These are phyloP conservation scores for Tenebrosternarchus preto DNA, from an alignment of 2,113 vertebrate genomes.

Conservation along the genomic window DNA sequence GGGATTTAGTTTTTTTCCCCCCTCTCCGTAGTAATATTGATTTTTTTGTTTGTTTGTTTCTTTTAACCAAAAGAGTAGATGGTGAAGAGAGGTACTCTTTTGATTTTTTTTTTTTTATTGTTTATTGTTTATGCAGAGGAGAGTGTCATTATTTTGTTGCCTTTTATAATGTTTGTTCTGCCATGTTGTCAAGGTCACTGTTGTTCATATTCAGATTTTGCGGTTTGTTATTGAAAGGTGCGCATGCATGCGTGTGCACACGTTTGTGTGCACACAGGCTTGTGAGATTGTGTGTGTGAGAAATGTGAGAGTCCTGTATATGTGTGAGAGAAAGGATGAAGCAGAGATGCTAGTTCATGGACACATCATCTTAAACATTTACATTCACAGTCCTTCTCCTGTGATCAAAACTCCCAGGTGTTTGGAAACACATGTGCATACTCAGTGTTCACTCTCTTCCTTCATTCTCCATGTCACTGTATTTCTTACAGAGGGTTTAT, in stretches of 20 bases:
- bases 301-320: slow-evolving; percentile 46
- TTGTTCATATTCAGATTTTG: slow-evolving; percentile 58
- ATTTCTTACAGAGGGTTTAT: not conserved
- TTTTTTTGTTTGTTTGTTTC: slow-evolving; percentile 21
- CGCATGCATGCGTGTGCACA: too few species aligned
- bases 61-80: slow-evolving; percentile 66
- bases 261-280: not conserved
- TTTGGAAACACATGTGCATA: not conserved
- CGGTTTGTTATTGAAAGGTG: too few species aligned
- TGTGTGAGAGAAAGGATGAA: not conserved
- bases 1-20: slow-evolving; percentile 39
- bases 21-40: slow-evolving; percentile 57
- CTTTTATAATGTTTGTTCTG: slow-evolving; percentile 70
- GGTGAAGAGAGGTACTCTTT: slow-evolving; percentile 55
- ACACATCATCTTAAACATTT: not conserved
- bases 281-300: slow-evolving; percentile 60
- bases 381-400: not conserved
- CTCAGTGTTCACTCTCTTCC: not conserved
- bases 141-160: slow-evolving; percentile 60
- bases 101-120: slow-evolving; percentile 64
- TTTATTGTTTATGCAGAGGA: slow-evolving; percentile 72
- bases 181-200: slow-evolving; percentile 64
- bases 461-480: not conserved
- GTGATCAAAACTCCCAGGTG: not conserved
- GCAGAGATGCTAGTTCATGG: slow-evolving; percentile 39